Conservation (phyloP, 2,797 vertebrate genomes). For the Argyrosomus regius region DNA sequence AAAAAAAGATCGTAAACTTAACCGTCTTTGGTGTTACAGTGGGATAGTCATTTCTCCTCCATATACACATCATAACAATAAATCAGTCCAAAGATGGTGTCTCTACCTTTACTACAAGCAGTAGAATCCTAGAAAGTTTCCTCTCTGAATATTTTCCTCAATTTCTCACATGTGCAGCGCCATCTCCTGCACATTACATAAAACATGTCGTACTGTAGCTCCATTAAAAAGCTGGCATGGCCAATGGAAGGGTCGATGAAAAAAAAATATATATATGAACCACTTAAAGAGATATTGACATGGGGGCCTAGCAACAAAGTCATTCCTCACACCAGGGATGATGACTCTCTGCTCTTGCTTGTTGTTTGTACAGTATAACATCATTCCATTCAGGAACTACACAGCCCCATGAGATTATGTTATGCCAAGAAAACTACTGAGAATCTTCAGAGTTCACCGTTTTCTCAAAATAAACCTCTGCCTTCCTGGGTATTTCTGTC, state of each 20-base stretch:
- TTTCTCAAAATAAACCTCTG: constrained; percentile 50
- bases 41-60: too few species aligned
- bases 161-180: not conserved
- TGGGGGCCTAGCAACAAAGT: constrained; percentile 13
- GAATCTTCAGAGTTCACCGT: constrained; percentile 5
- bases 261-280: not conserved
- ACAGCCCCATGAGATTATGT: constrained; percentile 9
- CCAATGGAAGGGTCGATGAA: constrained; percentile 10
- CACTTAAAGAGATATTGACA: constrained; percentile 33
- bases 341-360: not conserved
- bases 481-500: constrained; percentile 49
- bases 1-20: too few species aligned
- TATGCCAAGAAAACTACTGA: constrained; percentile 28
- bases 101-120: not conserved
- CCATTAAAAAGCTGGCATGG: not conserved
- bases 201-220: constrained; percentile 1
- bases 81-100: not conserved
- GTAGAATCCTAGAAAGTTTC: not conserved
- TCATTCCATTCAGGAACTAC: constrained; percentile 4
- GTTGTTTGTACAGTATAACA: not conserved
- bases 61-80: not conserved
- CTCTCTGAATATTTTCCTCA: not conserved
- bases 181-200: constrained; percentile 6
- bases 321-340: constrained; percentile 3
- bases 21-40: too few species aligned